Evolutionary conservation across 2,797 vertebrate species (phyloP).

Genomic region (Pempheris klunzingeri): DNA sequence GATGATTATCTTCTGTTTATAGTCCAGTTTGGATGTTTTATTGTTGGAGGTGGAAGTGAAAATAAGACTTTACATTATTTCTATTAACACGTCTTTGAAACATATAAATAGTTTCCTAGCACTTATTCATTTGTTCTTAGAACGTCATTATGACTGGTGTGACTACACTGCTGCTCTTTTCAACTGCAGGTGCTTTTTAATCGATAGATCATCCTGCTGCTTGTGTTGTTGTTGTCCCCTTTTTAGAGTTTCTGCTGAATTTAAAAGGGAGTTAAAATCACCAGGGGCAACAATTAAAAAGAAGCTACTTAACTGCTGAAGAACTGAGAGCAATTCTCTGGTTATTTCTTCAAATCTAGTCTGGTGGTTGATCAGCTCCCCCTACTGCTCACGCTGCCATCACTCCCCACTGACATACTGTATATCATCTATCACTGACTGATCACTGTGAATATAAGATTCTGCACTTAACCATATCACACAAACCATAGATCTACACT

Average conservation of each 20-base stretch:
- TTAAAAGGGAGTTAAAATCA: too few species aligned
- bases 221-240: too few species aligned
- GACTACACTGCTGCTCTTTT: neutral
- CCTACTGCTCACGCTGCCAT: neutral
- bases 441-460: too few species aligned
- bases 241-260: too few species aligned
- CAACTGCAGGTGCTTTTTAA: neutral
- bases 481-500: too few species aligned
- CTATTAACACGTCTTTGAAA: neutral
- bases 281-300: neutral
- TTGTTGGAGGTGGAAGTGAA: neutral
- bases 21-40: neutral
- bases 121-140: neutral
- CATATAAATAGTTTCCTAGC: neutral
- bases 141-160: too few species aligned
- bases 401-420: too few species aligned
- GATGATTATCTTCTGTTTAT: too few species aligned
- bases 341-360: neutral
- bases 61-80: neutral
- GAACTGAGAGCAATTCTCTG: neutral
- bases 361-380: neutral
- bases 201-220: too few species aligned
- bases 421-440: neutral
- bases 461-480: too few species aligned
- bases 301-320: neutral